Base-by-base conservation (phyloP, 2,888 invertebrate species). In the Hirtodrosophila duncani region DNA sequence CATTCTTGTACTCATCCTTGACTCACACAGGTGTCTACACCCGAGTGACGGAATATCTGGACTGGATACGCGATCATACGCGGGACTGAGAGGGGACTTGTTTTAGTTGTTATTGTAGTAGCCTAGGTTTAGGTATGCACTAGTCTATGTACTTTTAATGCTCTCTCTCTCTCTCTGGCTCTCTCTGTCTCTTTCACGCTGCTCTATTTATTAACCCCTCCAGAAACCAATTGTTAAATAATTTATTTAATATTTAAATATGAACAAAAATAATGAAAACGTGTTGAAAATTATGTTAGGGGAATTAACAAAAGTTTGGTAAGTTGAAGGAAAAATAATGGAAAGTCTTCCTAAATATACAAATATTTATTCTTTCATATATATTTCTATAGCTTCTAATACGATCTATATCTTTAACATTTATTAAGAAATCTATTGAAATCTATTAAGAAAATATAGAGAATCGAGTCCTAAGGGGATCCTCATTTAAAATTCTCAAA, bases 41-140 rank as follows among this genome's bases (percentile, higher is more conserved):
- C 0, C 86, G 93, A 37, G 90, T 94, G 34, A 91, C 93, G 0
- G 89, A 91, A 67, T 94, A 93, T 82, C 82, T 90, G 27, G 89
- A 89, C 65, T 94, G 94, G 94, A 90, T 94, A 41, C 86, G 88
- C 14, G 89, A 90, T 65, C 90, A 91, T 67, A 87, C 87, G 30
- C 74, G 62, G 50, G 84, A 88, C 64, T 87, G 81, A 58, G 8
- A 7, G n/a, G 21, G 24, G 21, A 10, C 30, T 39, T 51, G 13
- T 34, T 43, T 49, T 56, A 64, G 51, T 59, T 59, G 11, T 36
- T 69, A 56, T 50, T n/a, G 36, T 59, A 9, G 44, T 72, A 79
- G 59, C 33, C 63, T 80, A 75, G 71, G 48, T 64, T 68, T 68
- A 74, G 61, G 52, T 70, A 70, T 63, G 56, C 60, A 69, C 74